Evolutionary conservation across 64 coral and sea anemone species (phyloP), one percentile per base, ranked within the genome.

Genomic region (Astreopora myriophthalma): DNA sequence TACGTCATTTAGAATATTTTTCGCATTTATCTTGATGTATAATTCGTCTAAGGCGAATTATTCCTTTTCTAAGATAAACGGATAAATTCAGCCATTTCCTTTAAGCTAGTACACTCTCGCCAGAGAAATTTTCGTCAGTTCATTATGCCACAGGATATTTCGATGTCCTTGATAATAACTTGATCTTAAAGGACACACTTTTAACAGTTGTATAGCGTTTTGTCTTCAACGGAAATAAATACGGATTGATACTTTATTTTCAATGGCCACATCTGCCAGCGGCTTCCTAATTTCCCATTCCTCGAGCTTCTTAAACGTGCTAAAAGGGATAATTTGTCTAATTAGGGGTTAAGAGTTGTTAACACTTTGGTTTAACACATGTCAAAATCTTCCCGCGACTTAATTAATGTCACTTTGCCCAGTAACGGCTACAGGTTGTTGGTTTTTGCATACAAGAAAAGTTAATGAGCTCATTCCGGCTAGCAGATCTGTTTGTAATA

Each of bases 391-490:
- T 83, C 63, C 64, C 79, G 6, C n/a, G 1, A 8, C 22, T 83
- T 63, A 17, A 65, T 83, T 64, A 64, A 64, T 32, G 26, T 20
- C 1, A 24, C 38, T 83, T 83, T 31, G 32, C 79, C 32, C 79
- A 83, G 79, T 83, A 83, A 83, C 79, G 79, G 79, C 51, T 32
- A 64, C 34, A 83, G 31, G 12, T 60, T 81, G 51, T 83, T 83
- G 57, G n/a, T 64, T 64, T 80, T 83, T 62, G 79, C 49, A 26
- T 64, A 17, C 22, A 37, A 33, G 79, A 16, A 16, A 28, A 30
- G 8, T 49, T 31, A 19, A 80, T 20, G 0, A 3, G 0, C n/a
- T 60, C 29, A 33, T n/a, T n/a, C n/a, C n/a, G n/a, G n/a, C n/a
- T n/a, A n/a, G n/a, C n/a, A n/a, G n/a, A n/a, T 80, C 34, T 11